Evolutionary conservation across 2,888 invertebrate species (phyloP), one percentile per base, ranked within the genome.

Genomic region (Phaonia tiefii): DNA sequence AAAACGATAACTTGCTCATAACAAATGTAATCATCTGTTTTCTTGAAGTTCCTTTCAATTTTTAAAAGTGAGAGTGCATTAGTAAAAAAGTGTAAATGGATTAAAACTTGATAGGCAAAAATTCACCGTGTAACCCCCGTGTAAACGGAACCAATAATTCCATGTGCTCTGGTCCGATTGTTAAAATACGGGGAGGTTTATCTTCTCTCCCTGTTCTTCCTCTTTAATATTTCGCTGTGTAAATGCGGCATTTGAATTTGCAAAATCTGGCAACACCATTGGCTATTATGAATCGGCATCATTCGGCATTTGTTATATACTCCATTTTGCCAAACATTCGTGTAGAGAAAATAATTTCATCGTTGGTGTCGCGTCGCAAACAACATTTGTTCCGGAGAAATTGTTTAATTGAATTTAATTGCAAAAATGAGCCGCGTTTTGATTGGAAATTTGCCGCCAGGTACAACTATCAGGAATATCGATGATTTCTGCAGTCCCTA

Each of bases 401-500:
- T 31, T 31, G 3, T 3, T 8, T 31, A 31, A 31, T 31, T 31
- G 31, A 46, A 54, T 13, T 26, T 11, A 46, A 56, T n/a, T 37
- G 22, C 56, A 11, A 78, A 56, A 46, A 81, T 72, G 77, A 75
- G 78, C 0, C 66, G 80, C 13, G 80, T 78, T 26, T 81, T 75
- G 58, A 75, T 81, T 42, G 67, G 67, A 31, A 81, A 81, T 49
- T 75, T 81, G 10, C 80, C 80, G 1, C 80, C 80, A 51, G 80
- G 75, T 78, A 78, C 78, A 63, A 77, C 77, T 25, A 78, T 81
- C 26, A 78, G 72, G 49, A 77, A 81, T 42, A 72, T 81, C 2
- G 80, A 81, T 75, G 77, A 81, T 20, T 78, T 81, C 26, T 81
- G 77, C 11, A 46, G 75, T n/a, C 77, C 80, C 5, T 81, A 77